phyloP scores from a whole-genome alignment of 2,888 invertebrate species.

The Apoda limacodes region DNA sequence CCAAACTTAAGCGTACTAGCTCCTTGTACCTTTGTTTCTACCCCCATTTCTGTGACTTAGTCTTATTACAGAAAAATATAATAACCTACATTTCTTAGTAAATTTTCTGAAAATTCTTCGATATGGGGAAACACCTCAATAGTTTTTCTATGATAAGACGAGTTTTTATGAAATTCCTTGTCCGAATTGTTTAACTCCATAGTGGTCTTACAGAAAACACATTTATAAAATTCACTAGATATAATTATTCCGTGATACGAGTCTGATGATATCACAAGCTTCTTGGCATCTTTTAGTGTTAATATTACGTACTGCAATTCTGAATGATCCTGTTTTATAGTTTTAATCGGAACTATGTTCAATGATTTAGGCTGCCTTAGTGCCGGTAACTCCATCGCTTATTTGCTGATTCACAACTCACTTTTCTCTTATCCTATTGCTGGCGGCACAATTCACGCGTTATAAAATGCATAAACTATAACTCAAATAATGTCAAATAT shows the following conservation, averaged over 20 bases:
- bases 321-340: background rate
- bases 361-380: slow-evolving; percentile 31
- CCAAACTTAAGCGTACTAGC: too few species aligned
- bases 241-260: slow-evolving; percentile 40
- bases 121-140: slow-evolving; percentile 31
- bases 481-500: slow-evolving; percentile 3
- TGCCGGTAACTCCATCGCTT: slow-evolving; percentile 27
- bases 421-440: too few species aligned
- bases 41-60: too few species aligned
- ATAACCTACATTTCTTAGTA: slow-evolving; percentile 42
- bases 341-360: background rate
- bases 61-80: too few species aligned
- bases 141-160: slow-evolving; percentile 25
- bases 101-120: slow-evolving; percentile 33
- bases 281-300: slow-evolving; percentile 32
- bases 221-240: slow-evolving; percentile 29
- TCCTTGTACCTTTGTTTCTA: too few species aligned
- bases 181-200: slow-evolving; percentile 24
- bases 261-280: slow-evolving; percentile 40
- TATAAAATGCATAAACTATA: slow-evolving; percentile 3
- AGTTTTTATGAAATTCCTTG: slow-evolving; percentile 34
- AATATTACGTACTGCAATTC: slow-evolving; percentile 32
- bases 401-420: background rate
- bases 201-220: slow-evolving; percentile 34
- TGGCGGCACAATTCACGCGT: too few species aligned